A percentile compares a stretch with the other conserved stretches of the same genome.
phyloP scores from a whole-genome alignment of 2,797 vertebrate genomes.

The Eupleurogrammus muticus region DNA sequence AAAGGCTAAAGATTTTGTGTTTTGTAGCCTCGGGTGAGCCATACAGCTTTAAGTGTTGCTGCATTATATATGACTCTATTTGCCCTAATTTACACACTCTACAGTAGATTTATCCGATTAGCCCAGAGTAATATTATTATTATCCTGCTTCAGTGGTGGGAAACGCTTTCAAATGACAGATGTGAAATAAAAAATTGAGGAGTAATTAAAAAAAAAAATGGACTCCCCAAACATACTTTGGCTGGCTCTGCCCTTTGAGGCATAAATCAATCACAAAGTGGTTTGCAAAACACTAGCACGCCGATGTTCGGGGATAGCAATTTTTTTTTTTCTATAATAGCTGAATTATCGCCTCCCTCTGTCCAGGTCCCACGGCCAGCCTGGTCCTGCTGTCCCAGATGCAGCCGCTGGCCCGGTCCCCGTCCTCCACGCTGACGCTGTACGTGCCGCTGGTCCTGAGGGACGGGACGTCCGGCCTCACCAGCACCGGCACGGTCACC shows the following conservation, averaged over 20 bases:
- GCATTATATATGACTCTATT: slow-evolving; percentile 2
- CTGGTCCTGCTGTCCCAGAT: slow-evolving; percentile 87
- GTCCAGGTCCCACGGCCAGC: slow-evolving; percentile 89
- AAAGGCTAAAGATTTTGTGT: slow-evolving; percentile 21
- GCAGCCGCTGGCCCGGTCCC: slow-evolving; percentile 81
- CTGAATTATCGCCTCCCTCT: slow-evolving; percentile 12
- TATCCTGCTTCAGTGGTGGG: slow-evolving; percentile 8
- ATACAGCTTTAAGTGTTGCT: slow-evolving; percentile 19
- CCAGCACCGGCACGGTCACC: slow-evolving; percentile 90
- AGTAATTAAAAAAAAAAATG: not conserved
- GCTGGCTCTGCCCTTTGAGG: not conserved
- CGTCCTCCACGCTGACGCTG: slow-evolving; percentile 84
- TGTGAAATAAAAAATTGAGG: slow-evolving; percentile 14
- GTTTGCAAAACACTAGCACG: slow-evolving; percentile 13
- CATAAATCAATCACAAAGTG: slow-evolving; percentile 16
- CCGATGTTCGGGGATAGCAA: not conserved
- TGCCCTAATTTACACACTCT: slow-evolving; percentile 19
- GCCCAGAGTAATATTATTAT: slow-evolving; percentile 33
- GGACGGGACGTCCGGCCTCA: slow-evolving; percentile 88
- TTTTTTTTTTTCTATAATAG: slow-evolving; percentile 15
- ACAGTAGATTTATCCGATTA: slow-evolving; percentile 24
- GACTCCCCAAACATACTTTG: not conserved
- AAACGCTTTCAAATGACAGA: not conserved
- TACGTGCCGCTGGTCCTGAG: slow-evolving; percentile 89
- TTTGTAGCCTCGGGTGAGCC: slow-evolving; percentile 4